phyloP scores from a whole-genome alignment of 2,797 vertebrate species.

The Notoglanidium macrostoma region DNA sequence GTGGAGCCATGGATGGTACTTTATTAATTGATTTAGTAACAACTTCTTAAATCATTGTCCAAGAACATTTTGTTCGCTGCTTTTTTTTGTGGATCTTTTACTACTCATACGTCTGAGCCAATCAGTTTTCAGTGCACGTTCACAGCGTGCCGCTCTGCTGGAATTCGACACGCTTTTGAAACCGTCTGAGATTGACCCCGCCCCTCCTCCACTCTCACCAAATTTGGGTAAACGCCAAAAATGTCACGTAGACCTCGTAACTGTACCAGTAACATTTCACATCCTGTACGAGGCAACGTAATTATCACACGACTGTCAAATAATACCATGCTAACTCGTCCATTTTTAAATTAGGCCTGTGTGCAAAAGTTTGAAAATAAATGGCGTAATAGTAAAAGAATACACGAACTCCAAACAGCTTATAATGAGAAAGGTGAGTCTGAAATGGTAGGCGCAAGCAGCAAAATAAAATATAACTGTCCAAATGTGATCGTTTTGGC shows the following conservation, averaged over 20 bases:
- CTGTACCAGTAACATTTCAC: not conserved
- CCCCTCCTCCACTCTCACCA: not conserved
- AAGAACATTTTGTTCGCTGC: not conserved
- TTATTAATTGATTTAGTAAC: not conserved
- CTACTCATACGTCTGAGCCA: not conserved
- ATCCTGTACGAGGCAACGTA: not conserved
- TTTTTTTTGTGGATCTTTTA: not conserved
- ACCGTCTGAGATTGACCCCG: no score
- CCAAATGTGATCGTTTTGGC: no score
- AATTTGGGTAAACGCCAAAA: not conserved
- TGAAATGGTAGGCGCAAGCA: not conserved
- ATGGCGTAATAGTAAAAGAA: not conserved
- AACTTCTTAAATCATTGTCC: not conserved
- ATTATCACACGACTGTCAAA: not conserved
- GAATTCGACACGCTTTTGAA: slow-evolving; percentile 3
- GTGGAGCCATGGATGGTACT: not conserved
- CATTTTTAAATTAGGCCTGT: no score
- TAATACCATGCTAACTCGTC: not conserved
- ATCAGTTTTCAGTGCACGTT: slow-evolving; percentile 9
- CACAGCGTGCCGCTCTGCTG: not conserved
- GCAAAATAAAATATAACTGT: not conserved
- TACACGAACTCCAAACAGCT: not conserved
- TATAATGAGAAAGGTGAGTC: not conserved
- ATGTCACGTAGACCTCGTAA: slow-evolving; percentile 2
- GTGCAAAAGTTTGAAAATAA: not conserved